Percentiles rank a stretch among this genome's conserved stretches.
These are phyloP conservation scores for Aplysina aerophoba DNA, from an alignment of 37 sponge, comb jelly and placozoan species.

Conservation along the genomic window DNA sequence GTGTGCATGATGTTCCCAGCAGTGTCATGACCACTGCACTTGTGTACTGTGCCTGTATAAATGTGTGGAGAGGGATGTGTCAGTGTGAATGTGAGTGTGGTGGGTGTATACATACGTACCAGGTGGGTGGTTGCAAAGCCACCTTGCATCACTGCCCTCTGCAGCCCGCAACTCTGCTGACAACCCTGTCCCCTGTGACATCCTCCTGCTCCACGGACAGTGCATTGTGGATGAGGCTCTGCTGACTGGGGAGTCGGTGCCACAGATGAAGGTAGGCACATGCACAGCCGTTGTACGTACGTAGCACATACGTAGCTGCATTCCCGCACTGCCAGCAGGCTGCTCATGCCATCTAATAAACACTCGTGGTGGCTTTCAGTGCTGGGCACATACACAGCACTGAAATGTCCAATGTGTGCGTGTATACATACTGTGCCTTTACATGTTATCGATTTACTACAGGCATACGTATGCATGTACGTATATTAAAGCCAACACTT, in stretches of 20 bases:
- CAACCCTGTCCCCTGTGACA: conserved; percentile 85
- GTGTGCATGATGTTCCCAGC: too few species aligned
- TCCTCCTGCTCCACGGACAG: conserved; percentile 84
- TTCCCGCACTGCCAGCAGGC: too few species aligned
- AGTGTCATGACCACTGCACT: too few species aligned
- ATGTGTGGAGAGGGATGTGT: too few species aligned
- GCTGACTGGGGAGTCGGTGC: conserved; percentile 97
- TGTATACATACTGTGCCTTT: not conserved
- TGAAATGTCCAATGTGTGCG: too few species aligned
- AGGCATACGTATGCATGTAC: not conserved
- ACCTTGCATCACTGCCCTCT: not conserved
- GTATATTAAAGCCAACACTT: not conserved
- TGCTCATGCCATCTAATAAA: too few species aligned
- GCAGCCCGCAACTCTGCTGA: conserved; percentile 68
- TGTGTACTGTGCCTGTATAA: too few species aligned
- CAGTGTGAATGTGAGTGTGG: too few species aligned
- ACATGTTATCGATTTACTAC: too few species aligned
- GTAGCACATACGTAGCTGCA: not conserved
- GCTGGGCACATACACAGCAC: too few species aligned
- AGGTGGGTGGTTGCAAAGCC: too few species aligned
- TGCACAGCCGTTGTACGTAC: not conserved
- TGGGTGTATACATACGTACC: not conserved
- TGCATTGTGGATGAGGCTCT: conserved; percentile 96
- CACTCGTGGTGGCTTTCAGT: too few species aligned
- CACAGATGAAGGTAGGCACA: conserved; percentile 87